Evolutionary conservation across 2,113 vertebrate genomes (phyloP), one percentile per base, ranked within the genome.

Genomic region (Zapus hudsonius): DNA sequence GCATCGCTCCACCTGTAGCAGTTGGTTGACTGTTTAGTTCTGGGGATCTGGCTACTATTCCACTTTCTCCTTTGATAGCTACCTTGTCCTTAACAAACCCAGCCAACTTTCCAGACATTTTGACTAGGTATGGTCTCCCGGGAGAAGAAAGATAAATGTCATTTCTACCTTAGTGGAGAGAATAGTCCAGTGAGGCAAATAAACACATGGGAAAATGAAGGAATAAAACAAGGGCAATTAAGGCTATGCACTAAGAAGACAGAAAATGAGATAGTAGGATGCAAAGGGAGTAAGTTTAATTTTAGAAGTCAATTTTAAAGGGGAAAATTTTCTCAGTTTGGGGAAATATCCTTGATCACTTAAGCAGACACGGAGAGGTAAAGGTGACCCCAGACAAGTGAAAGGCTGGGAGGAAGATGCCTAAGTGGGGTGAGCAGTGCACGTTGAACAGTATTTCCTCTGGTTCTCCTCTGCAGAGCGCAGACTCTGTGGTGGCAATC

Each of bases 341-440:
- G 57, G 31, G 6, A 36, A 80, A 66, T 5, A 76, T 31, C 4
- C n/a, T 23, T 31, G 12, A n/a, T 66, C 80, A 57, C 7, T 16
- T 61, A 59, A 52, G 5, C 27, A 40, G 33, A 42, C 17, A 12
- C 1, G 3, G 5, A 22, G 20, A 66, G 44, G 23, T 25, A 70
- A 47, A 27, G 36, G 11, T 3, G 3, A 20, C 6, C 22, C 12
- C 36, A 29, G 16, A 17, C 4, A 3, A 25, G 8, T 5, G 29
- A n/a, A 67, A 42, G 13, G 5, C 55, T 1, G 2, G 29, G 20
- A 25, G 72, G 80, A 31, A 23, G 19, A 16, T 10, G 11, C 19
- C 10, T 2, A 10, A 8, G 23, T 44, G 10, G 36, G 7, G 47
- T 19, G 2, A 0, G 0, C 7, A 12, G 8, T 27, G n/a, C 3